Conservation (phyloP, 2,797 vertebrate species). For the Mareca strepera region DNA sequence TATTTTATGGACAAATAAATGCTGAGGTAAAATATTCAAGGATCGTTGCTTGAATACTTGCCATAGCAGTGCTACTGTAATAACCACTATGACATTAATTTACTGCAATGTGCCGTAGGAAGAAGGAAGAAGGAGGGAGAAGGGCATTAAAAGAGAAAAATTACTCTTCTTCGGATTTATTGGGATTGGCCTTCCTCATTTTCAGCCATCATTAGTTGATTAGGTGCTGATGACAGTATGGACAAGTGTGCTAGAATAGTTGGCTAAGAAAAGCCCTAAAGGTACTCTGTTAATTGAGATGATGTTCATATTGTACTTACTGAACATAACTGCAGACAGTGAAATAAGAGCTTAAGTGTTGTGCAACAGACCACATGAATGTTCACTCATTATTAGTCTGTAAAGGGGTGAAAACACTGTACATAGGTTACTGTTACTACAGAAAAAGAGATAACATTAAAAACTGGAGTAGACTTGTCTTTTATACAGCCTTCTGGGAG, state of each 20-base stretch:
- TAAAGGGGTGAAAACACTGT: constrained; percentile 44
- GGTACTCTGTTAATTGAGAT: constrained; percentile 82
- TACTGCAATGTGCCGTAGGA: constrained; percentile 82
- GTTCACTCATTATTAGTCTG: constrained; percentile 60
- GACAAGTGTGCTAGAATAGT: constrained; percentile 77
- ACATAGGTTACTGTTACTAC: not conserved
- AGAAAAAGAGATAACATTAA: not conserved
- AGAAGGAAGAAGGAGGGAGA: constrained; percentile 80
- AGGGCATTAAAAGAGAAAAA: constrained; percentile 86
- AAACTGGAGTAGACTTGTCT: not conserved
- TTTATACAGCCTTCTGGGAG: constrained; percentile 1
- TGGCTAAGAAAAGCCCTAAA: constrained; percentile 79
- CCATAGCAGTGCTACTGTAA: constrained; percentile 80
- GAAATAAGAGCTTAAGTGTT: constrained; percentile 59
- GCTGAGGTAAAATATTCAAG: constrained; percentile 88
- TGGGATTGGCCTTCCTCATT: constrained; percentile 86
- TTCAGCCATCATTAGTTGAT: constrained; percentile 89
- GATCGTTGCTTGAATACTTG: constrained; percentile 81
- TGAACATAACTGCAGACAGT: constrained; percentile 71
- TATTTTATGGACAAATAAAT: constrained; percentile 91
- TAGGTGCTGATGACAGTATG: constrained; percentile 83
- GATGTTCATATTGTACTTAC: constrained; percentile 75
- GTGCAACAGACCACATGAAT: constrained; percentile 61
- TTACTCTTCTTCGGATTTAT: constrained; percentile 85
- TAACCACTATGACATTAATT: constrained; percentile 85